Evolutionary conservation across 2,888 invertebrate species (phyloP).

Genomic region (Hymenopus coronatus): DNA sequence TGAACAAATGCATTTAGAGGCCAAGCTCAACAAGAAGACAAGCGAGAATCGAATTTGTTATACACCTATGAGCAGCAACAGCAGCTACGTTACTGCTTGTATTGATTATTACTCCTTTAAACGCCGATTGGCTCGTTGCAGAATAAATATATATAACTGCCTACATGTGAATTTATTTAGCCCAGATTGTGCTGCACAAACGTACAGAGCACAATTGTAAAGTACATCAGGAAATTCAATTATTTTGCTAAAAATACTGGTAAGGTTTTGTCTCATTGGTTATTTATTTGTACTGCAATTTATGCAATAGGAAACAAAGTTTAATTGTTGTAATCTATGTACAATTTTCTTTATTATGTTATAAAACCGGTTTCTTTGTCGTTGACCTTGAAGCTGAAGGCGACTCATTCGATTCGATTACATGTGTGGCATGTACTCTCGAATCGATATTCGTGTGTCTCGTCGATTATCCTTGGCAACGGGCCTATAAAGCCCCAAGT

Average conservation of each 20-base stretch:
- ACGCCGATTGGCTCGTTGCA: neutral
- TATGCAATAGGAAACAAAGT: neutral
- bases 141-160: neutral
- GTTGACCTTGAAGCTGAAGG: neutral
- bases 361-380: neutral
- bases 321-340: neutral
- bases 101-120: neutral
- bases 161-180: neutral
- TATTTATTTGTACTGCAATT: neutral
- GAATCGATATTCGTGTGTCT: neutral
- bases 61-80: too few relatives aligned
- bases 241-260: neutral
- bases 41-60: too few relatives aligned
- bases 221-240: neutral
- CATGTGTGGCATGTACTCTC: neutral
- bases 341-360: neutral
- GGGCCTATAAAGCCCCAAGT: constrained; percentile 23
- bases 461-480: constrained; percentile 26
- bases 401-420: neutral
- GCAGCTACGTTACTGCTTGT: neutral
- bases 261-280: neutral
- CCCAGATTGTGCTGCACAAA: neutral
- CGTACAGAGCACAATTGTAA: neutral
- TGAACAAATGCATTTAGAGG: too few relatives aligned
- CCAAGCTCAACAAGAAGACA: too few relatives aligned